phyloP scores from a whole-genome alignment of 2,888 invertebrate genomes.

The Drosophila multiciliata region DNA sequence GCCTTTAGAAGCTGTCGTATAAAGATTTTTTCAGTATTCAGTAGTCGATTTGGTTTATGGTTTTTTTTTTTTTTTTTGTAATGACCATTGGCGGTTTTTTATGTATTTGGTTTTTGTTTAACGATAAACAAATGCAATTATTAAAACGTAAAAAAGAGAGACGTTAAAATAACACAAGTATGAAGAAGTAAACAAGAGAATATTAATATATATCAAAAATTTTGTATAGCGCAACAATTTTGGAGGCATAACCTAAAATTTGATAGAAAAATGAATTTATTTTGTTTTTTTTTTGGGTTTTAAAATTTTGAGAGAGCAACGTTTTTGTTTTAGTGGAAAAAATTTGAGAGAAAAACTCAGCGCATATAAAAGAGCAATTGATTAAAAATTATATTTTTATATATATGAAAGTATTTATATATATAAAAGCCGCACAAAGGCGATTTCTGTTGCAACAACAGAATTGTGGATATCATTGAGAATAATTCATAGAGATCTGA shows the following conservation, averaged over 20 bases:
- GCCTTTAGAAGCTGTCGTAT: constrained; percentile 95
- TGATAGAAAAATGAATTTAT: constrained; percentile 1
- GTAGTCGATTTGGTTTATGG: too few species aligned
- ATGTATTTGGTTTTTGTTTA: constrained; percentile 35
- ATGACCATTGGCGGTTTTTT: constrained; percentile 42
- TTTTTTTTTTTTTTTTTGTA: constrained; percentile 48
- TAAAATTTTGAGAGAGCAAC: constrained; percentile 44
- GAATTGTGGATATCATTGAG: background rate
- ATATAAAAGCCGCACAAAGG: constrained; percentile 17
- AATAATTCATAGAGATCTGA: background rate
- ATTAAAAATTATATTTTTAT: constrained; percentile 58
- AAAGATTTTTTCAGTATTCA: constrained; percentile 40
- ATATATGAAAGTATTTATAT: constrained; percentile 6
- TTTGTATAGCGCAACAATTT: constrained; percentile 48
- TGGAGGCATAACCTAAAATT: constrained; percentile 67
- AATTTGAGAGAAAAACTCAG: constrained; percentile 68
- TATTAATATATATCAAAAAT: constrained; percentile 52
- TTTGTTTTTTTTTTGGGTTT: constrained; percentile 8
- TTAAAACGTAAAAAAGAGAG: constrained; percentile 48
- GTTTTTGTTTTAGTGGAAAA: constrained; percentile 49
- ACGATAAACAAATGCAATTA: constrained; percentile 63
- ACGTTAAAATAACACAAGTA: constrained; percentile 54
- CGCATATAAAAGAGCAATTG: constrained; percentile 61
- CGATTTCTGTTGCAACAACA: constrained; percentile 3
- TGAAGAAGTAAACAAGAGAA: constrained; percentile 72